A percentile compares a stretch with the other conserved stretches of the same genome.
These are phyloP conservation scores for Chionis minor DNA, from an alignment of 2,113 vertebrate species.

Conservation along the genomic window DNA sequence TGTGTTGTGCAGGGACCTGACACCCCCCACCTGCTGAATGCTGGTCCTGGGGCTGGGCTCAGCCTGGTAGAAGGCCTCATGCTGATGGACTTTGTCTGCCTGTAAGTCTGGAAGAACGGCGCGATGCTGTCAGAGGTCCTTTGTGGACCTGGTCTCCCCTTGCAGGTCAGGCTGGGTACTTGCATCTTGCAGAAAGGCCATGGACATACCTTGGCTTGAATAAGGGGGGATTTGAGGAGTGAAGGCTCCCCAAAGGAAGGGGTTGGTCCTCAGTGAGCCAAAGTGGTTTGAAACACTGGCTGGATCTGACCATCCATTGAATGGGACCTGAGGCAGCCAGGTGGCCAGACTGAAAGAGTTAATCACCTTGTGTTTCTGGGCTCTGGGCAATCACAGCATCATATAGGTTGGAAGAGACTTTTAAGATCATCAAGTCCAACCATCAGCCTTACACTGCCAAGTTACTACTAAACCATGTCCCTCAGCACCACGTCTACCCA, in stretches of 20 bases:
- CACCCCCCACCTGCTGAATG: fast-evolving
- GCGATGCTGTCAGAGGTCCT: background rate
- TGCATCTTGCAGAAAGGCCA: background rate
- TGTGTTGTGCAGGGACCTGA: background rate
- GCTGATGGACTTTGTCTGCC: fast-evolving
- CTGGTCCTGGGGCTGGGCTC: background rate
- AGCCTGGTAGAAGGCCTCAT: background rate
- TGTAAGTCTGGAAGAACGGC: fast-evolving
- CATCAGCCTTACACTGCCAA: background rate
- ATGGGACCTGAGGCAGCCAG: background rate
- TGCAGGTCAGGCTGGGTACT: background rate
- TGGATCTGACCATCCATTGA: background rate
- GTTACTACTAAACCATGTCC: background rate
- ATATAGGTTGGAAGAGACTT: background rate
- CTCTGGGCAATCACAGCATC: background rate
- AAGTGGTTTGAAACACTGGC: background rate
- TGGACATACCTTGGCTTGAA: background rate
- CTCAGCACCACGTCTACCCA: background rate
- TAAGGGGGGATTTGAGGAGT: background rate
- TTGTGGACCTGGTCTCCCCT: background rate
- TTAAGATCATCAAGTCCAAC: background rate
- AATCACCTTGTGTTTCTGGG: fast-evolving
- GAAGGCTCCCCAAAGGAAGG: background rate
- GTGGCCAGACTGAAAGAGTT: background rate
- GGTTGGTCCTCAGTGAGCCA: background rate